Evolutionary conservation across 2,113 vertebrate species (phyloP).

Genomic region (Mirza zaza): DNA sequence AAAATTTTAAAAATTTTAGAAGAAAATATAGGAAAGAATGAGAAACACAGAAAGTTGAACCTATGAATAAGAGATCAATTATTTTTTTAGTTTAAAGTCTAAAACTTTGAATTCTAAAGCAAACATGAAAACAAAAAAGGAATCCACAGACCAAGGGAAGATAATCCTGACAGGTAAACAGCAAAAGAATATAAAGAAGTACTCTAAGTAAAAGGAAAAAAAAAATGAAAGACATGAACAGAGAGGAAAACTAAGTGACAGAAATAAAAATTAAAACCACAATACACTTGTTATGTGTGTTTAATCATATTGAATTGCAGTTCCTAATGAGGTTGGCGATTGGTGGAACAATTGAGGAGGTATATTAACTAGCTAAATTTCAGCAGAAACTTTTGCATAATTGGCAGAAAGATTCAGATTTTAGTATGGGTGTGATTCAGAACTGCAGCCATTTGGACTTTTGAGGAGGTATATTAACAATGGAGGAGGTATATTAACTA

Average conservation of each 20-base stretch:
- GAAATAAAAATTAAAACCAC: not conserved
- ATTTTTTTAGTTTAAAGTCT: constrained; percentile 14
- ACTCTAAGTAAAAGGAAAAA: not conserved
- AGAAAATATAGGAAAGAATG: not conserved
- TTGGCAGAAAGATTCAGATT: not conserved
- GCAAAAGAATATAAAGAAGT: not conserved
- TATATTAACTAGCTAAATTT: not conserved
- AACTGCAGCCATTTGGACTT: not conserved
- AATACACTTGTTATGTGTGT: not conserved
- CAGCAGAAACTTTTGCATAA: not conserved
- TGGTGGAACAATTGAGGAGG: not conserved
- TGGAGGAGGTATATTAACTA: not conserved
- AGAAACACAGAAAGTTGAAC: not conserved
- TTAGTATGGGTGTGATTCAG: not conserved
- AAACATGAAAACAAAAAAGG: not conserved
- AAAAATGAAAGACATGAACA: not conserved
- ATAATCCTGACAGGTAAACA: not conserved
- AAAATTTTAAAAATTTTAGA: not conserved
- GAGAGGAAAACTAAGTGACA: not conserved
- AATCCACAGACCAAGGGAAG: not conserved
- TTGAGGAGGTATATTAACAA: not conserved
- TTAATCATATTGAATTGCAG: not conserved
- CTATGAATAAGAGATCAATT: not conserved
- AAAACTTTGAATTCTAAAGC: not conserved
- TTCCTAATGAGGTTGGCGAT: not conserved